phyloP scores from a whole-genome alignment of 2,888 invertebrate genomes.

The Polydesmus complanatus region DNA sequence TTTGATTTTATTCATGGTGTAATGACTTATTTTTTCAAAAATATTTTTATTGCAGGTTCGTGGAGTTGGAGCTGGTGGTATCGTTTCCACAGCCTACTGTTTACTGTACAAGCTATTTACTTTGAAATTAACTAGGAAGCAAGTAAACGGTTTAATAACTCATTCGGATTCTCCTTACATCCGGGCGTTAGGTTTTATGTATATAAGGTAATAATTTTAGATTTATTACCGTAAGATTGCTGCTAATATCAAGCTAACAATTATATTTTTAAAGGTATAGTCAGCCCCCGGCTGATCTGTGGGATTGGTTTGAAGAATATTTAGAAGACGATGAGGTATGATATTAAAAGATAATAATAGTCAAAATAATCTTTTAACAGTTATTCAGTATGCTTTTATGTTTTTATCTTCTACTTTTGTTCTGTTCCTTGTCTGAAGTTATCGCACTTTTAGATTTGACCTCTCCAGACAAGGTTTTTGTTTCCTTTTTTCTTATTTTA shows the following conservation, averaged over 20 bases:
- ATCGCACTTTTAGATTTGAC: conserved; percentile 2
- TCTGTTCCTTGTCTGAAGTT: background rate
- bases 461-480: too few species aligned
- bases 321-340: conserved; percentile 83
- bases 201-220: conserved; percentile 49
- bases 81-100: conserved; percentile 98
- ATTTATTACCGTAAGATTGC: background rate
- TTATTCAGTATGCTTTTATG: too few species aligned
- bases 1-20: background rate
- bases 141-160: conserved; percentile 85
- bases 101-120: conserved; percentile 97
- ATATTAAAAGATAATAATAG: conserved; percentile 24
- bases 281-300: conserved; percentile 85
- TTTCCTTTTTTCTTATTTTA: too few species aligned
- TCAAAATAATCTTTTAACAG: too few species aligned
- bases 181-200: conserved; percentile 79
- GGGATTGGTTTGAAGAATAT: conserved; percentile 95
- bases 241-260: background rate
- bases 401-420: too few species aligned
- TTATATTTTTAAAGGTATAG: conserved; percentile 57
- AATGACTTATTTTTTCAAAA: background rate
- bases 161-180: conserved; percentile 96
- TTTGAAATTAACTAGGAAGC: conserved; percentile 88
- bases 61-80: conserved; percentile 97
- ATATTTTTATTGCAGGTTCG: conserved; percentile 50